Percentiles rank a stretch among this genome's conserved stretches.
Conservation (phyloP, 2,113 vertebrate species). For the Carlito syrichta region DNA sequence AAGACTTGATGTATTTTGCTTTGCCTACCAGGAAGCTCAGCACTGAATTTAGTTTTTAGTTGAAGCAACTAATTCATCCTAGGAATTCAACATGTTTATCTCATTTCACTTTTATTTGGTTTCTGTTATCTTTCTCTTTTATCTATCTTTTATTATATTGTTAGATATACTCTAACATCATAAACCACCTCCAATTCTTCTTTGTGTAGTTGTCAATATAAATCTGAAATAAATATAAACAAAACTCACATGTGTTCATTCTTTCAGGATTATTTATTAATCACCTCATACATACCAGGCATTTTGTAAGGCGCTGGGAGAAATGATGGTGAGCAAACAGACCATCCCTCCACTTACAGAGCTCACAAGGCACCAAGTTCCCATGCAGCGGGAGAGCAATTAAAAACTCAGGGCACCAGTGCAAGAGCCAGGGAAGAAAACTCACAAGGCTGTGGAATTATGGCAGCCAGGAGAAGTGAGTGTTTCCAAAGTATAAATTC, state of each 20-base stretch:
- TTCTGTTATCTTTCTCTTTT: constrained; percentile 17
- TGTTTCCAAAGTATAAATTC: constrained; percentile 5
- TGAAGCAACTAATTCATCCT: background rate
- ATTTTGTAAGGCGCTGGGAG: background rate
- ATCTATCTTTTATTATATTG: background rate
- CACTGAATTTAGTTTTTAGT: background rate
- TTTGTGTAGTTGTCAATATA: background rate
- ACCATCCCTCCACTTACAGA: background rate
- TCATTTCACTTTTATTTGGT: background rate
- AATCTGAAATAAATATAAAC: constrained; percentile 15
- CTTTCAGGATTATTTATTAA: background rate
- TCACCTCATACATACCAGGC: background rate
- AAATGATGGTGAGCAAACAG: background rate
- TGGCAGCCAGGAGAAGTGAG: background rate
- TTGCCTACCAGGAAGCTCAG: constrained; percentile 23
- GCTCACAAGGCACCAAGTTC: background rate
- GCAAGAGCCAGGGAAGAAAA: background rate
- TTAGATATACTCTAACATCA: background rate
- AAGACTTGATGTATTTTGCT: constrained; percentile 20
- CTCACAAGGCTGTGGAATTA: background rate
- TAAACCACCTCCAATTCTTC: background rate
- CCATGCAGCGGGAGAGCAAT: background rate
- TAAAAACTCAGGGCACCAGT: background rate
- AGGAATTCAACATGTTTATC: background rate
- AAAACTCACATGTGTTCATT: constrained; percentile 2